Evolutionary conservation across 2,113 vertebrate genomes (phyloP).

Genomic region (Drymodes brunneopygia): DNA sequence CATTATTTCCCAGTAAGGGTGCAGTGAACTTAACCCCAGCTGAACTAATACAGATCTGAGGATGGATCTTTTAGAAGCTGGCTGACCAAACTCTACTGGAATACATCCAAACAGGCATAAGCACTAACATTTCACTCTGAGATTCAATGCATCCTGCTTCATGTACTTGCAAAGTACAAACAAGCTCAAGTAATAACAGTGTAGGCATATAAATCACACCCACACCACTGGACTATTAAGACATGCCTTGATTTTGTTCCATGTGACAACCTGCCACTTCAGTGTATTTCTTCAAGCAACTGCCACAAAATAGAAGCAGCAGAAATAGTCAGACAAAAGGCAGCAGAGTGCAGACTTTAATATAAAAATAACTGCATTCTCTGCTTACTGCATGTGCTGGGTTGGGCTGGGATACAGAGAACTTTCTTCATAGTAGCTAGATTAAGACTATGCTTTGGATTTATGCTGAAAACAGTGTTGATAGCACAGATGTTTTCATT

Average conservation of each 20-base stretch:
- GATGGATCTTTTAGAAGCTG: neutral
- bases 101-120: neutral
- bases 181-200: neutral
- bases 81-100: neutral
- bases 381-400: neutral
- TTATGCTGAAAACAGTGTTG: neutral
- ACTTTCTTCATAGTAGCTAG: neutral
- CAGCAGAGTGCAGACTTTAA: neutral
- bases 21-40: neutral
- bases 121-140: neutral
- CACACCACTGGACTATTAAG: neutral
- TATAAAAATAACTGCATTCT: neutral
- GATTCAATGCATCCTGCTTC: neutral
- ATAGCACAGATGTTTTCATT: neutral
- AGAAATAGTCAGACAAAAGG: neutral
- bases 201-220: conserved; percentile 3
- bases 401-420: neutral
- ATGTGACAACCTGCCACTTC: conserved; percentile 27
- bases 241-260: conserved; percentile 10
- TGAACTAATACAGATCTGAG: neutral
- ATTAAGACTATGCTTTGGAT: neutral
- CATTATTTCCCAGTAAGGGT: neutral
- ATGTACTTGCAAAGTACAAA: neutral
- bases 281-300: neutral
- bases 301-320: conserved; percentile 11